Evolutionary conservation across 1,140 invertebrate species (phyloP).

Genomic region (Trichonephila clavipes): DNA sequence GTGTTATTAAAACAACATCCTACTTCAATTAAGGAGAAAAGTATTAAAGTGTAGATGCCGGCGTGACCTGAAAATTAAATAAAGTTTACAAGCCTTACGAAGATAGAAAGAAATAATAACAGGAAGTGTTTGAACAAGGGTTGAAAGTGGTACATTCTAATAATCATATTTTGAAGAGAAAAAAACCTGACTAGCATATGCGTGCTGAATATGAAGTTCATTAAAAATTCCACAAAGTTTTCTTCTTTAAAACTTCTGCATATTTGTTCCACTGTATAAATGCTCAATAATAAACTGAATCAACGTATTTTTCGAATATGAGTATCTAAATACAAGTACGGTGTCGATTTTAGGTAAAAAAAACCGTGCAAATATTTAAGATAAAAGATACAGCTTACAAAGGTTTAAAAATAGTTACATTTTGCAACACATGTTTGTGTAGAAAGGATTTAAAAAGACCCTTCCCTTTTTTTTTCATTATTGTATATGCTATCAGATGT

Average conservation of each 20-base stretch:
- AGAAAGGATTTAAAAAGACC: too few species aligned
- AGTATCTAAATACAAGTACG: too few species aligned
- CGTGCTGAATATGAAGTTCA: neutral
- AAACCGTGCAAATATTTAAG: too few species aligned
- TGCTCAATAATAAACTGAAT: too few species aligned
- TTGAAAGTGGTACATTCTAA: neutral
- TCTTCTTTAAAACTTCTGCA: neutral
- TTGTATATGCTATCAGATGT: too few species aligned
- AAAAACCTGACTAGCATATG: neutral
- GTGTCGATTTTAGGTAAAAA: too few species aligned
- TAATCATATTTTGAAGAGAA: neutral
- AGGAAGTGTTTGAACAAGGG: conserved; percentile 10
- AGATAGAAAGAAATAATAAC: neutral
- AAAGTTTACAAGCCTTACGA: neutral
- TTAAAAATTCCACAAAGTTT: neutral
- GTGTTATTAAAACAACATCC: conserved; percentile 24
- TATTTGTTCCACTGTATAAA: neutral
- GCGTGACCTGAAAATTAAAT: conserved; percentile 38
- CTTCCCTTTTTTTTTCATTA: too few species aligned
- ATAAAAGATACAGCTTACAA: too few species aligned
- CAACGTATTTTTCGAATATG: too few species aligned
- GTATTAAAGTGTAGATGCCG: neutral
- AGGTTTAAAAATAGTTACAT: too few species aligned
- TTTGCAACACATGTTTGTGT: too few species aligned
- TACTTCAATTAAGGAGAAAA: neutral